Evolutionary conservation across 2,888 invertebrate species (phyloP).

Genomic region (Eumerus sabulonum): DNA sequence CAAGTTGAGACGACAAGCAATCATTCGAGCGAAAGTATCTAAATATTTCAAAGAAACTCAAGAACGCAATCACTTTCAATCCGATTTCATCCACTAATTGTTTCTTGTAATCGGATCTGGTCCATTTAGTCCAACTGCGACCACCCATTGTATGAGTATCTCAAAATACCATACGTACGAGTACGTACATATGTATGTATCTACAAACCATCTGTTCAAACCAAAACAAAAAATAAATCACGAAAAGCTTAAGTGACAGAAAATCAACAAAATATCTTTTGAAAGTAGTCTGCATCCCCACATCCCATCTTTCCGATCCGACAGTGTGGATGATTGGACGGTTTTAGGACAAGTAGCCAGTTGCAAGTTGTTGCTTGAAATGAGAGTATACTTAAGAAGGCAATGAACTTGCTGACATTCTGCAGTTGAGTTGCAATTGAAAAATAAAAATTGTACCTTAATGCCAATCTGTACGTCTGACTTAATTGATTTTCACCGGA

Average conservation of each 20-base stretch:
- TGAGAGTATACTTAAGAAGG: conserved; percentile 20
- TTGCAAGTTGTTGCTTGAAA: conserved; percentile 9
- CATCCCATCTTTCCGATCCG: conserved; percentile 2
- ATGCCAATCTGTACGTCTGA: conserved; percentile 1
- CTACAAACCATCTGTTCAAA: conserved; percentile 14
- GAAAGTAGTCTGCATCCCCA: not conserved
- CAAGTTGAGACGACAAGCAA: conserved; percentile 5
- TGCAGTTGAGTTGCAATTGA: not conserved
- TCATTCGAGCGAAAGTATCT: conserved; percentile 14
- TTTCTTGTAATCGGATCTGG: conserved; percentile 56
- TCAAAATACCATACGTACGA: not conserved
- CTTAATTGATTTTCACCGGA: conserved; percentile 12
- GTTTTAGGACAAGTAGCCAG: conserved; percentile 11
- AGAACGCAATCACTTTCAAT: conserved; percentile 38
- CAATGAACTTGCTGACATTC: conserved; percentile 41
- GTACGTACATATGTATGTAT: no score
- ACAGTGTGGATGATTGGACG: no score
- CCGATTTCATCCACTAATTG: conserved; percentile 50
- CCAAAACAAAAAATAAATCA: not conserved
- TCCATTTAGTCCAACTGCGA: conserved; percentile 38
- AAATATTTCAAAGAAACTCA: conserved; percentile 33
- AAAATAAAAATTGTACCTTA: no score
- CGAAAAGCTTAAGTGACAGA: conserved; percentile 8
- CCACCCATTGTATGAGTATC: conserved; percentile 26
- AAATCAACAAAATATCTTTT: conserved; percentile 3